These are phyloP conservation scores for Vanessa cardui DNA, from an alignment of 2,888 invertebrate species.

Conservation along the genomic window DNA sequence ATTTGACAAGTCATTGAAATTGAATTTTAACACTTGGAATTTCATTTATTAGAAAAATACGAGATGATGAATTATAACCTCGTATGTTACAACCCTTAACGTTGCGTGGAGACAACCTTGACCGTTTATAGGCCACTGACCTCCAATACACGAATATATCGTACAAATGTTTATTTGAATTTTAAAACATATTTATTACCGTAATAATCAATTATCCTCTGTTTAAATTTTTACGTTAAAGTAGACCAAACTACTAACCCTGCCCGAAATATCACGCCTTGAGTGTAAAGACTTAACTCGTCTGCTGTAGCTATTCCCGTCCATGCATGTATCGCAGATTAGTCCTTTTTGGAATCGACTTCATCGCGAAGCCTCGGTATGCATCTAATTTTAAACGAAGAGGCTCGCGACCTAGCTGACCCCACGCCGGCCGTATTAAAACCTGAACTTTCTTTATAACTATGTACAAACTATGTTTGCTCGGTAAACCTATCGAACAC, in stretches of 20 bases:
- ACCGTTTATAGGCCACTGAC: conserved; percentile 68
- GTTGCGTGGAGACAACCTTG: conserved; percentile 58
- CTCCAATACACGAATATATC: conserved; percentile 35
- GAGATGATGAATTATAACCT: background rate
- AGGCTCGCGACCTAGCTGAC: conserved; percentile 81
- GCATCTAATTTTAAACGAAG: conserved; percentile 82
- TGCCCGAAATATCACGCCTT: conserved; percentile 74
- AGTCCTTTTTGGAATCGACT: conserved; percentile 62
- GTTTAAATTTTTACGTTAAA: conserved; percentile 13
- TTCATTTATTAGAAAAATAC: background rate
- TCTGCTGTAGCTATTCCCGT: conserved; percentile 73
- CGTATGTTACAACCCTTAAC: conserved; percentile 51
- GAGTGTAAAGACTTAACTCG: conserved; percentile 55
- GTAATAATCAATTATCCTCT: background rate
- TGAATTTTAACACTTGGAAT: no score
- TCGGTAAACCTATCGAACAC: conserved; percentile 76
- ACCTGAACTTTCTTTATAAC: conserved; percentile 83
- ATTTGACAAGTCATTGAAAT: no score
- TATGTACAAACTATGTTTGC: conserved; percentile 77
- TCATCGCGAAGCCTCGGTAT: conserved; percentile 75
- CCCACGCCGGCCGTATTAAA: conserved; percentile 78
- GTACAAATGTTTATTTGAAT: background rate
- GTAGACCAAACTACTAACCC: conserved; percentile 73
- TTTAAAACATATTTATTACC: background rate
- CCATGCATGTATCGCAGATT: conserved; percentile 61